Percentiles rank a stretch among this genome's conserved stretches.
Conservation (phyloP, 1,140 invertebrate species). For the Drosophila sucinea region DNA sequence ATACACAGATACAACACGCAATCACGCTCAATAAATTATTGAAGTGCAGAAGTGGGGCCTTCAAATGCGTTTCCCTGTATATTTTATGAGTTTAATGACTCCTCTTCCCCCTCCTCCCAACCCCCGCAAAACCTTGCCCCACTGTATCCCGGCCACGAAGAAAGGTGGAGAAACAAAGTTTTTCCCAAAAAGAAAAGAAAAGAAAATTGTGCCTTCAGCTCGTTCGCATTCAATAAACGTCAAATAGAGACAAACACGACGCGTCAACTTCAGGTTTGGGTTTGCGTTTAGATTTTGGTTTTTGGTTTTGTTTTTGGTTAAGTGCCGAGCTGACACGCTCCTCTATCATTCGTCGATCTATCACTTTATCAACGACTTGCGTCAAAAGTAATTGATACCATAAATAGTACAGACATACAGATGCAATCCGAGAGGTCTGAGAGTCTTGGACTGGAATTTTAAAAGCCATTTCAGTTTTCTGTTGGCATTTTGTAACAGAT, state of each 20-base stretch:
- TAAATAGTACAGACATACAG: conserved; percentile 45
- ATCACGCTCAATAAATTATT: conserved; percentile 75
- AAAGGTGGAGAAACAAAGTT: conserved; percentile 42
- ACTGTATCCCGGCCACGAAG: conserved; percentile 17
- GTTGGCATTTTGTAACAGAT: conserved; percentile 37
- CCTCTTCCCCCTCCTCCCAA: conserved; percentile 4
- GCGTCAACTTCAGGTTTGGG: conserved; percentile 11
- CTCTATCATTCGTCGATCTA: conserved; percentile 25
- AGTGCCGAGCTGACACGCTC: conserved; percentile 48
- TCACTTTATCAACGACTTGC: conserved; percentile 68
- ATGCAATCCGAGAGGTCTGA: conserved; percentile 18
- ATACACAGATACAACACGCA: conserved; percentile 22
- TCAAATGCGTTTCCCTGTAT: conserved; percentile 56
- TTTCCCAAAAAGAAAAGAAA: conserved; percentile 22
- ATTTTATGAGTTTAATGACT: conserved; percentile 79
- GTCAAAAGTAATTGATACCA: conserved; percentile 69
- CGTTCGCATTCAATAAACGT: conserved; percentile 75
- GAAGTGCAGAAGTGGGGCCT: conserved; percentile 46
- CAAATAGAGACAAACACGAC: conserved; percentile 29
- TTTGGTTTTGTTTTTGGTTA: conserved; percentile 40
- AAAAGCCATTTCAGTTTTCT: conserved; percentile 2
- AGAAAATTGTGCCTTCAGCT: conserved; percentile 50
- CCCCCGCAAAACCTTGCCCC: background rate
- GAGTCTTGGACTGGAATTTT: conserved; percentile 1
- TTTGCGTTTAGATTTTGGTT: conserved; percentile 10